Conservation (phyloP, 2,888 invertebrate species). For the Neuroscelio doddi region DNA sequence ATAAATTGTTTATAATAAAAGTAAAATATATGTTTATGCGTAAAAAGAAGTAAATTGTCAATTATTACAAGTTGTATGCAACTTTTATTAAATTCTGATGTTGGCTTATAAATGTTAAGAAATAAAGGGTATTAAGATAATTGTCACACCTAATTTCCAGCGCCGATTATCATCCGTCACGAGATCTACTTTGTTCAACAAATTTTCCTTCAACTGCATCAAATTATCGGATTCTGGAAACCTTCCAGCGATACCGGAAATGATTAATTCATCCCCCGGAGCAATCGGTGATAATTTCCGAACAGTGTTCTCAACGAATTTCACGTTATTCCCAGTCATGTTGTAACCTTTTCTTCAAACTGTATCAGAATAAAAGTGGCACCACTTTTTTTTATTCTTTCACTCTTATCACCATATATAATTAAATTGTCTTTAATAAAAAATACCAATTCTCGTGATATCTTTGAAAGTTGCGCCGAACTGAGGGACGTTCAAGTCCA, state of each 20-base stretch:
- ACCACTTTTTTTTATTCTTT: conserved; percentile 14
- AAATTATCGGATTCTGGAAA: conserved; percentile 87
- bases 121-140: conserved; percentile 1
- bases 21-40: too few species aligned
- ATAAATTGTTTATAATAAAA: too few species aligned
- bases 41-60: too few species aligned
- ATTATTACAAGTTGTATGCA: too few species aligned
- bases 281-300: conserved; percentile 69
- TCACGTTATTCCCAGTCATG: conserved; percentile 16
- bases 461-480: conserved; percentile 16
- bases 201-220: conserved; percentile 79
- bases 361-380: conserved; percentile 21
- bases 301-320: conserved; percentile 43
- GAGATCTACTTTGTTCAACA: conserved; percentile 85
- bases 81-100: too few species aligned
- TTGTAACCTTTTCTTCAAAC: conserved; percentile 18
- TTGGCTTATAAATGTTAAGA: too few species aligned
- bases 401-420: conserved; percentile 29
- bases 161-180: conserved; percentile 72
- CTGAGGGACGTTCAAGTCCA: conserved; percentile 18
- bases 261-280: conserved; percentile 78
- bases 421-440: conserved; percentile 5
- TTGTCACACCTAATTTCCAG: conserved; percentile 65
- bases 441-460: conserved; percentile 8
- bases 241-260: conserved; percentile 80